These are phyloP conservation scores for Epinephelus coioides DNA, from an alignment of 2,797 vertebrate genomes.

Conservation along the genomic window DNA sequence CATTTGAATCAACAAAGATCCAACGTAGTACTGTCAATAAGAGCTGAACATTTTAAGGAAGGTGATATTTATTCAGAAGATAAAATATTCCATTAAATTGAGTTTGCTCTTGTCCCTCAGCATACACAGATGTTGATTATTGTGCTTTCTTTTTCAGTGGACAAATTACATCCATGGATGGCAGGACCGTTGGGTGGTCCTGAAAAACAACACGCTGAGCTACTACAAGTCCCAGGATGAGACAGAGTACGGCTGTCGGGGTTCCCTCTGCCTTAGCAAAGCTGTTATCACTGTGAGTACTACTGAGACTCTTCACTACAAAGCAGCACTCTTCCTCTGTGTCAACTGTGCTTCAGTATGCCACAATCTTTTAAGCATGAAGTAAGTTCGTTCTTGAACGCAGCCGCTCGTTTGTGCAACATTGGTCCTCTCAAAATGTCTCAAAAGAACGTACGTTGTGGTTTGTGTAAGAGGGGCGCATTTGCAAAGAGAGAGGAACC, in stretches of 20 bases:
- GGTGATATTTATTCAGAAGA: not conserved
- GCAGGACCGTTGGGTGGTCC: conserved; percentile 98
- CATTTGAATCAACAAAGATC: not conserved
- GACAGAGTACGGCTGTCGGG: conserved; percentile 96
- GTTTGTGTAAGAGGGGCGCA: conserved; percentile 19
- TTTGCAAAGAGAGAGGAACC: conserved; percentile 14
- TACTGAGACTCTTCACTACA: not conserved
- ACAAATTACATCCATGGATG: conserved; percentile 99
- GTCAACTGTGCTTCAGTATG: not conserved
- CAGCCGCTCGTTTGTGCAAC: conserved; percentile 13
- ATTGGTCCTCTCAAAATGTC: conserved; percentile 12
- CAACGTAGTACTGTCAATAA: not conserved
- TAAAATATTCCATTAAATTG: not conserved
- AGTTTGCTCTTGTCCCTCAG: not conserved
- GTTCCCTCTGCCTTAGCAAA: conserved; percentile 97
- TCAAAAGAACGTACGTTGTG: conserved; percentile 1
- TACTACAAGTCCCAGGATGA: conserved; percentile 99
- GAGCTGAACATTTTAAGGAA: not conserved
- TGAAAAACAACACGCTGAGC: conserved; percentile 96
- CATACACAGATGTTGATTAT: not conserved
- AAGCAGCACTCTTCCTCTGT: not conserved
- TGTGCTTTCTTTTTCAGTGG: conserved; percentile 86
- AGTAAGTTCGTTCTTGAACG: not conserved
- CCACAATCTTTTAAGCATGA: not conserved
- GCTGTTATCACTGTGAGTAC: conserved; percentile 95